These are phyloP conservation scores for Ciconia nigra DNA, from an alignment of 2,797 vertebrate species.

Conservation along the genomic window DNA sequence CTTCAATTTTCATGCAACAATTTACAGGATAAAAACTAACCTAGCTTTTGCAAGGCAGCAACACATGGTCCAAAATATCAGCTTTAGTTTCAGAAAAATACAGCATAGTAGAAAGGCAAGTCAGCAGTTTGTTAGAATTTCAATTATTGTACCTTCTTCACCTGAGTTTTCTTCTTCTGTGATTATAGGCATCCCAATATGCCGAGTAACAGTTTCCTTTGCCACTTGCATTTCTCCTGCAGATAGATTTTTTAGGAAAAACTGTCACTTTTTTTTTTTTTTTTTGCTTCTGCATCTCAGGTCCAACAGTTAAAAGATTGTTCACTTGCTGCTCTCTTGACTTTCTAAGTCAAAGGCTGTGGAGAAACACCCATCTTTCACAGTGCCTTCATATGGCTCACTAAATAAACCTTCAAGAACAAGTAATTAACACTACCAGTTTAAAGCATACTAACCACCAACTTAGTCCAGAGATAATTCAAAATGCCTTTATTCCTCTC, in stretches of 20 bases:
- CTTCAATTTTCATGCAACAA: background rate
- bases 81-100: background rate
- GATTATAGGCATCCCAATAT: constrained; percentile 72
- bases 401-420: background rate
- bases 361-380: background rate
- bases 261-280: background rate
- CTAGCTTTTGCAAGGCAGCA: background rate
- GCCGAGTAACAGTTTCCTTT: background rate
- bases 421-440: background rate
- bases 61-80: background rate
- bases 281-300: background rate
- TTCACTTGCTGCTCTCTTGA: background rate
- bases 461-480: background rate
- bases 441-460: background rate
- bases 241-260: constrained; percentile 1
- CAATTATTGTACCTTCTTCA: constrained; percentile 44
- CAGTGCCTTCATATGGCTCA: background rate
- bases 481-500: background rate
- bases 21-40: background rate
- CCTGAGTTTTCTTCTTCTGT: constrained; percentile 42
- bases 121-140: background rate
- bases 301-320: background rate
- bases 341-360: background rate
- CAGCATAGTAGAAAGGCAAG: background rate
- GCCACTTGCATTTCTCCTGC: constrained; percentile 23